Evolutionary conservation across 2,888 invertebrate genomes (phyloP), one percentile per base, ranked within the genome.

Genomic region (Pelosia muscerda): DNA sequence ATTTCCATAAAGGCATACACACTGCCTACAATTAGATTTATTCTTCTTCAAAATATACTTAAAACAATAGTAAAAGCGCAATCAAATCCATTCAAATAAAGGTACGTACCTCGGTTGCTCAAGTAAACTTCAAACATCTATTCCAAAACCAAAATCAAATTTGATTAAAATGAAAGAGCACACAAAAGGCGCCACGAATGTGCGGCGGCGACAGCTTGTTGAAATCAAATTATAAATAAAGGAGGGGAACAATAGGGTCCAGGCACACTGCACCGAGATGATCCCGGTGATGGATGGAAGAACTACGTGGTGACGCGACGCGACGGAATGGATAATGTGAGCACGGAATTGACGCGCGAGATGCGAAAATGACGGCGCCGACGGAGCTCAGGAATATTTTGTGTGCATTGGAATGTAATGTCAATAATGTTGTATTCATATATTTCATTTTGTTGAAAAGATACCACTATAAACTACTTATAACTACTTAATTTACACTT

Each of bases 151-250:
- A 60, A 81, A 79, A 77, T 77, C 66, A 74, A 78, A 75, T 81
- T 81, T 77, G 72, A 81, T 82, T 82, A 81, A 78, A 80, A 77
- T 73, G 76, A 74, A 77, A 78, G 67, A 72, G 72, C 76, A 74
- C 74, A 80, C 78, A 79, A 77, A 74, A 74, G 72, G 70, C 75
- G 72, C 74, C 74, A 75, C 77, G 71, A 75, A 69, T 66, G 61
- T 64, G 69, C 73, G 73, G 74, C 69, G 76, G 84, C 82, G 88
- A 87, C 90, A 88, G 90, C 90, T 89, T 89, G 90, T 89, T 85
- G 85, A 87, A 90, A 90, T 90, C 89, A 87, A 90, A 90, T 91
- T 90, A 90, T 88, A 87, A 86, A 86, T 80, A 79, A 78, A 79
- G 76, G 78, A 78, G 82, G 83, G 81, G 82, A 73, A 81, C 78